These are phyloP conservation scores for Ceratosolen solmsi DNA, from an alignment of 1,140 invertebrate genomes.

Conservation along the genomic window DNA sequence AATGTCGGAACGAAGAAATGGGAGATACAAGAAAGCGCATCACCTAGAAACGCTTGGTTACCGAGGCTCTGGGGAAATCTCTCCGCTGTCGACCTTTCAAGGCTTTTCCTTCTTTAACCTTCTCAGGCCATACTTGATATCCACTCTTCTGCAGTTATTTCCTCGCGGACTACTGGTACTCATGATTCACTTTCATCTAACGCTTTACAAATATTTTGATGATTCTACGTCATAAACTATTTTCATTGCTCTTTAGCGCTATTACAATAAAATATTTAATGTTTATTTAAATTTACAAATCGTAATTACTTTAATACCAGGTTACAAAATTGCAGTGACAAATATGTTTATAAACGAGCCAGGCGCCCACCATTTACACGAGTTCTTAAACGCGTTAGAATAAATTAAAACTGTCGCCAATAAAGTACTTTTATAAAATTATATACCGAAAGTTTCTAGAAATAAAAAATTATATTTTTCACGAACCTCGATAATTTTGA, in stretches of 20 bases:
- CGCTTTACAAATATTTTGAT: neutral
- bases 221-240: neutral
- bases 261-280: neutral
- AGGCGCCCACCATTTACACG: too few species aligned
- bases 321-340: too few species aligned
- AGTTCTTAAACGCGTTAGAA: too few species aligned
- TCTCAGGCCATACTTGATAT: constrained; percentile 48
- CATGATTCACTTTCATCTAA: neutral
- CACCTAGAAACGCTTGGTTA: constrained; percentile 58
- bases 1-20: constrained; percentile 9
- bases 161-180: neutral
- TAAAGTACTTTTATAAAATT: too few species aligned
- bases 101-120: constrained; percentile 32
- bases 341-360: too few species aligned
- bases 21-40: constrained; percentile 54
- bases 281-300: too few species aligned
- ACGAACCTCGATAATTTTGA: too few species aligned
- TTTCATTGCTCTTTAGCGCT: neutral
- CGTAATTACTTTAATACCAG: too few species aligned
- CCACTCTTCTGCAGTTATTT: constrained; percentile 16
- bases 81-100: constrained; percentile 55
- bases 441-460: too few species aligned
- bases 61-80: constrained; percentile 61
- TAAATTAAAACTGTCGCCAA: too few species aligned
- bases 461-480: too few species aligned